These are phyloP conservation scores for Anagrus nilaparvatae DNA, from an alignment of 1,140 invertebrate species.

Conservation along the genomic window DNA sequence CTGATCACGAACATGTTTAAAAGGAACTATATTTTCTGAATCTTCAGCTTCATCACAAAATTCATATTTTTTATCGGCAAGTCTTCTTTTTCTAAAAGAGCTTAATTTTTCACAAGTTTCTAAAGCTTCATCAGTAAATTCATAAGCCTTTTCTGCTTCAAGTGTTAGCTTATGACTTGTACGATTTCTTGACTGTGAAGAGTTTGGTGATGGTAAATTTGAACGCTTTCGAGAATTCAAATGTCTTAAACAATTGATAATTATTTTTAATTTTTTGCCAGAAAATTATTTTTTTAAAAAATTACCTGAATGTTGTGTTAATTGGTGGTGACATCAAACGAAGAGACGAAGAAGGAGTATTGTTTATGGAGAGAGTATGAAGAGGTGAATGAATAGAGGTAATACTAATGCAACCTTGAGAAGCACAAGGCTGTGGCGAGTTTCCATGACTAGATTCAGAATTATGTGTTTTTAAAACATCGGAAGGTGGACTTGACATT, in stretches of 20 bases:
- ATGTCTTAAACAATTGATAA: slow-evolving; percentile 18
- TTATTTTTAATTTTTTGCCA: not conserved
- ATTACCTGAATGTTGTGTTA: slow-evolving; percentile 25
- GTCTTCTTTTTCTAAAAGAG: slow-evolving; percentile 64
- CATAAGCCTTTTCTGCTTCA: slow-evolving; percentile 66
- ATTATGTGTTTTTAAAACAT: slow-evolving; percentile 36
- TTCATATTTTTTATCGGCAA: slow-evolving; percentile 87
- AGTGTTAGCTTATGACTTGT: slow-evolving; percentile 34
- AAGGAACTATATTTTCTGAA: slow-evolving; percentile 73
- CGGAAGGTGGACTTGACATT: slow-evolving; percentile 34
- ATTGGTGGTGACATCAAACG: slow-evolving; percentile 36
- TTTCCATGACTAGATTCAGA: slow-evolving; percentile 35
- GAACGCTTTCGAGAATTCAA: slow-evolving; percentile 30
- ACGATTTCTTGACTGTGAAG: slow-evolving; percentile 29
- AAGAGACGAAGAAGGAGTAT: slow-evolving; percentile 32
- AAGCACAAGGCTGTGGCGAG: slow-evolving; percentile 34
- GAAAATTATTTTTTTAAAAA: not conserved
- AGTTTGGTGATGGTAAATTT: slow-evolving; percentile 32
- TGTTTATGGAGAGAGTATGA: slow-evolving; percentile 33
- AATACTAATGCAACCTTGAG: slow-evolving; percentile 27
- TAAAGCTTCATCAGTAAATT: slow-evolving; percentile 73
- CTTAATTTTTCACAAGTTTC: slow-evolving; percentile 71
- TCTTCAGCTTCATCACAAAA: slow-evolving; percentile 69
- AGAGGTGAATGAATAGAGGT: slow-evolving; percentile 33
- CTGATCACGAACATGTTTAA: slow-evolving; percentile 45